Conservation (phyloP, 2,888 invertebrate genomes). For the Sphecodes monilicornis region DNA sequence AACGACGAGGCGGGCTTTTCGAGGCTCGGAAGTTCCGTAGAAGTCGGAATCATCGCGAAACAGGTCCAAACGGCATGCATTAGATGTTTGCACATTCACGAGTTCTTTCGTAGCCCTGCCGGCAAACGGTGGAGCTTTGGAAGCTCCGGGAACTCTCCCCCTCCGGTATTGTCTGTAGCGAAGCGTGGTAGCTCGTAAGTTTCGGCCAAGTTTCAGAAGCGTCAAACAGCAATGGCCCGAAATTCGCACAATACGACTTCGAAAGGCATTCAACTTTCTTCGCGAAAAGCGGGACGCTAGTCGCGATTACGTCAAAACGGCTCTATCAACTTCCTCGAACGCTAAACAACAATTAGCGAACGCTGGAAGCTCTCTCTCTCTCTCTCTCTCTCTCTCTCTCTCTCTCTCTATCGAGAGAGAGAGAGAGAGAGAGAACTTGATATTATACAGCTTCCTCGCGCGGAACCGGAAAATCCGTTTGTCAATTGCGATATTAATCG, state of each 20-base stretch:
- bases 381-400: neutral
- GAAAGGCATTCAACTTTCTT: conserved; percentile 54
- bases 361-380: neutral
- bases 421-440: neutral
- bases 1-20: neutral
- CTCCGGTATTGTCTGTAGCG: conserved; percentile 47
- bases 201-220: conserved; percentile 66
- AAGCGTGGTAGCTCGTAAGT: conserved; percentile 54
- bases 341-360: conserved; percentile 40
- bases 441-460: neutral
- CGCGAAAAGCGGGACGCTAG: conserved; percentile 29
- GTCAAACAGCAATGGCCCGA: conserved; percentile 65
- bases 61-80: conserved; percentile 39
- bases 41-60: conserved; percentile 33
- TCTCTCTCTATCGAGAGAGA: neutral
- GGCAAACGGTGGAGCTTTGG: conserved; percentile 19
- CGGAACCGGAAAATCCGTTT: neutral
- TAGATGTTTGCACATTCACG: conserved; percentile 50
- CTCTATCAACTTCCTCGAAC: conserved; percentile 37
- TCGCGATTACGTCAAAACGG: conserved; percentile 22
- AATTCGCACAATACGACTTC: conserved; percentile 57
- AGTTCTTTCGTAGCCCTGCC: conserved; percentile 56
- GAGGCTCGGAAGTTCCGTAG: neutral
- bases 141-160: conserved; percentile 49
- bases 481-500: conserved; percentile 7